Evolutionary conservation across 2,113 vertebrate species (phyloP), one percentile per base, ranked within the genome.

Genomic region (Syrrhaptes paradoxus): DNA sequence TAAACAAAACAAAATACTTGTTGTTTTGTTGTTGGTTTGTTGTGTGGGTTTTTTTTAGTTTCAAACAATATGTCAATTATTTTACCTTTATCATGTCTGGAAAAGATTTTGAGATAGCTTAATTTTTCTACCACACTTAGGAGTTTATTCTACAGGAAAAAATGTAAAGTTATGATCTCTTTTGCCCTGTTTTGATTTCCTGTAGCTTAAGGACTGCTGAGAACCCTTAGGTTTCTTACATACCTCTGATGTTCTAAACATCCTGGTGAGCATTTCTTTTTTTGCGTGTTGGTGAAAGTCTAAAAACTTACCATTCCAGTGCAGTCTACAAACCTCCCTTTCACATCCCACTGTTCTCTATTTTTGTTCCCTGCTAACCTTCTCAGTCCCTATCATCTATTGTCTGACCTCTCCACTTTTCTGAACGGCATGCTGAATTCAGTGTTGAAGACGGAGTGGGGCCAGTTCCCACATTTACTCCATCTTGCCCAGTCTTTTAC

Each of bases 401-500:
- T 5, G 1, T n/a, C 13, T 25, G 12, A 32, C 21, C 16, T 73
- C 17, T 46, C 38, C 11, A 22, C 21, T 65, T 46, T 68, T 58
- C 54, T 28, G 29, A 51, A 61, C 8, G 5, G 3, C 4, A 20
- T 22, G 17, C 7, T 58, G 66, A 67, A 45, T 38, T 68, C n/a
- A 65, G 4, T 14, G 18, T 66, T 62, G 19, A 58, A 62, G 38
- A 31, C 11, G 16, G 12, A 80, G 5, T 31, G n/a, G 7, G 66
- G 18, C 7, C 1, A 2, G 51, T 70, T 58, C 46, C 13, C 0
- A 0, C n/a, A 46, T 63, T 55, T 72, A 19, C 19, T 51, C 10
- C 13, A 21, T 49, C 24, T 66, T 88, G 7, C 58, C 22, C 14
- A 26, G 7, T 24, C 19, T 71, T 66, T 61, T 32, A 34, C 0